Percentiles rank a stretch among this genome's conserved stretches.
These are phyloP conservation scores for Periophthalmus magnuspinnatus DNA, from an alignment of 2,797 vertebrate genomes.

Conservation along the genomic window DNA sequence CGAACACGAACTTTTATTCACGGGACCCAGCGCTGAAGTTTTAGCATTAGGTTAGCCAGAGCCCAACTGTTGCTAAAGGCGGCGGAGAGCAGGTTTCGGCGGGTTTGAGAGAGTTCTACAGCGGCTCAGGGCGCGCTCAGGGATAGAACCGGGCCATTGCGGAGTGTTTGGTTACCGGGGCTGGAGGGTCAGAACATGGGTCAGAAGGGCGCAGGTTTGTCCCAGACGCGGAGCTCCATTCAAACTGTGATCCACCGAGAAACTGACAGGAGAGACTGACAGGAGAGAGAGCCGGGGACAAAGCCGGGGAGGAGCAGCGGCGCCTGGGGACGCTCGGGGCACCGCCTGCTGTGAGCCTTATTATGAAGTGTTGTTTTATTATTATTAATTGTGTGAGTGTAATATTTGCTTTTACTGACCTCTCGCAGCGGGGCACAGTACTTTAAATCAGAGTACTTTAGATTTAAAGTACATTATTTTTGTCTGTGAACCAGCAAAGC, in stretches of 20 bases:
- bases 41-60: conserved; percentile 7
- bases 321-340: no score
- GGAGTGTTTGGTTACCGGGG: background rate
- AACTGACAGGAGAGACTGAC: no score
- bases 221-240: background rate
- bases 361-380: no score
- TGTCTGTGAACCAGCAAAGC: no score
- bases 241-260: background rate
- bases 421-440: no score
- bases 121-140: background rate
- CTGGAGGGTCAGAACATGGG: background rate
- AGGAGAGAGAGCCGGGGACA: background rate
- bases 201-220: background rate
- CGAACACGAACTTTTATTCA: background rate
- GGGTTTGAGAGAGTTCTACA: no score
- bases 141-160: background rate
- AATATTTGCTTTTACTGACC: no score
- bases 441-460: no score
- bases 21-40: background rate
- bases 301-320: no score
- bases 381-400: no score
- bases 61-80: conserved; percentile 3
- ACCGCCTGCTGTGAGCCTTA: no score
- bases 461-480: no score
- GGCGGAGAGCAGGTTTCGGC: background rate